Percentiles rank a stretch among this genome's conserved stretches.
phyloP scores from a whole-genome alignment of 1,140 invertebrate genomes.

The Bombyx mandarina region DNA sequence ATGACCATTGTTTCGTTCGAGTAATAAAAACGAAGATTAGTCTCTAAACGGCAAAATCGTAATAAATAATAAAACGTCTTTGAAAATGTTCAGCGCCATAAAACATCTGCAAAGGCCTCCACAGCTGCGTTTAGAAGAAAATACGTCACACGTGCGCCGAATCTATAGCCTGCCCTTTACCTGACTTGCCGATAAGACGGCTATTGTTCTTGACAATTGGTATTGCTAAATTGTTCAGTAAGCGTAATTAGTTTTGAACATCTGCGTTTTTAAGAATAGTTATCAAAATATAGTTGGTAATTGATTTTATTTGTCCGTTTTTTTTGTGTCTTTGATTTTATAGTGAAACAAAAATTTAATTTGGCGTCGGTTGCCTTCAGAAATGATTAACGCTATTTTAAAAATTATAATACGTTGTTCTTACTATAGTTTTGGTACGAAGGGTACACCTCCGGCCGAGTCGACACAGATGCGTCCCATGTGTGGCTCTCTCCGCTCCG shows the following conservation, averaged over 20 bases:
- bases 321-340: no score
- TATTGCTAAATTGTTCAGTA: not conserved
- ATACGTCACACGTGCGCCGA: constrained; percentile 56
- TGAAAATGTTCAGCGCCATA: constrained; percentile 59
- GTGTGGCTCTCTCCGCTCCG: constrained; percentile 47
- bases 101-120: constrained; percentile 60
- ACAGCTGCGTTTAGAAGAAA: constrained; percentile 56
- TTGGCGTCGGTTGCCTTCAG: no score
- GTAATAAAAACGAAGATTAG: constrained; percentile 65
- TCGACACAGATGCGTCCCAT: constrained; percentile 55
- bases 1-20: constrained; percentile 58
- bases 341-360: no score
- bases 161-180: constrained; percentile 43
- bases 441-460: constrained; percentile 49
- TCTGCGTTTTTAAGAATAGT: no score
- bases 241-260: not conserved
- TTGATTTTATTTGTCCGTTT: no score
- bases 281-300: no score
- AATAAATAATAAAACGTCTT: constrained; percentile 66
- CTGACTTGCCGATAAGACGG: constrained; percentile 35
- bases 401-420: not conserved
- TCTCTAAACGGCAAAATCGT: constrained; percentile 63
- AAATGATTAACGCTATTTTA: no score
- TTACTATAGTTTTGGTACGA: constrained; percentile 35
- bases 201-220: constrained; percentile 23